phyloP scores from a whole-genome alignment of 1,140 invertebrate species.

The Zaprionus taronus region DNA sequence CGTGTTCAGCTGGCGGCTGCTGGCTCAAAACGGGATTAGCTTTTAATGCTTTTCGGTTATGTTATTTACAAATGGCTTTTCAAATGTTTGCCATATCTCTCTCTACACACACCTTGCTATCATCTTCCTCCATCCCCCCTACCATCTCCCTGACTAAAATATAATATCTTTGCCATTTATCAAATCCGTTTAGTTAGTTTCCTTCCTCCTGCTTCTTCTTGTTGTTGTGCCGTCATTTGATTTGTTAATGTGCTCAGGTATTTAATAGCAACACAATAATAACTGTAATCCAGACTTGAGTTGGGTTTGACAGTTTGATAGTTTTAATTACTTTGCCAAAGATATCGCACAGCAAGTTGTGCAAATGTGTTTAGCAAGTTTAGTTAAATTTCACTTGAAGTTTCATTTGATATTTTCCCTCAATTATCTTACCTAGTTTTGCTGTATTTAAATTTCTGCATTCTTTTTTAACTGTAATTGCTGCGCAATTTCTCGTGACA shows the following conservation, averaged over 20 bases:
- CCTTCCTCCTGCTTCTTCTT: conserved; percentile 11
- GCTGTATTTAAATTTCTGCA: neutral
- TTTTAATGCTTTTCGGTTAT: conserved; percentile 83
- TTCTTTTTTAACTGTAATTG: conserved; percentile 22
- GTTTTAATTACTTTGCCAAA: conserved; percentile 21
- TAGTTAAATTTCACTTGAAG: neutral
- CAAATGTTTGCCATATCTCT: conserved; percentile 59
- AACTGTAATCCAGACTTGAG: conserved; percentile 20
- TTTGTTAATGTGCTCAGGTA: conserved; percentile 32
- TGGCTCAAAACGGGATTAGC: conserved; percentile 77
- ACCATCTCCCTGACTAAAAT: conserved; percentile 31
- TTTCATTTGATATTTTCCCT: neutral
- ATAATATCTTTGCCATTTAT: conserved; percentile 73
- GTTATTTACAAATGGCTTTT: conserved; percentile 82
- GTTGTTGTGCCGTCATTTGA: conserved; percentile 39
- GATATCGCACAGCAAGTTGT: neutral
- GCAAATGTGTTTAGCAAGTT: too few relatives aligned
- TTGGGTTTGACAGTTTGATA: conserved; percentile 36
- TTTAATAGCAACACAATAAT: conserved; percentile 6
- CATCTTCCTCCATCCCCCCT: neutral
- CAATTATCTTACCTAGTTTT: neutral
- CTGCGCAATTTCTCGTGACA: conserved; percentile 6
- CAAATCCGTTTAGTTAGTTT: conserved; percentile 51
- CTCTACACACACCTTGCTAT: conserved; percentile 5
- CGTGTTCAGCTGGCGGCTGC: conserved; percentile 66